These are phyloP conservation scores for Latrodectus elegans DNA, from an alignment of 2,888 invertebrate genomes.

Conservation along the genomic window DNA sequence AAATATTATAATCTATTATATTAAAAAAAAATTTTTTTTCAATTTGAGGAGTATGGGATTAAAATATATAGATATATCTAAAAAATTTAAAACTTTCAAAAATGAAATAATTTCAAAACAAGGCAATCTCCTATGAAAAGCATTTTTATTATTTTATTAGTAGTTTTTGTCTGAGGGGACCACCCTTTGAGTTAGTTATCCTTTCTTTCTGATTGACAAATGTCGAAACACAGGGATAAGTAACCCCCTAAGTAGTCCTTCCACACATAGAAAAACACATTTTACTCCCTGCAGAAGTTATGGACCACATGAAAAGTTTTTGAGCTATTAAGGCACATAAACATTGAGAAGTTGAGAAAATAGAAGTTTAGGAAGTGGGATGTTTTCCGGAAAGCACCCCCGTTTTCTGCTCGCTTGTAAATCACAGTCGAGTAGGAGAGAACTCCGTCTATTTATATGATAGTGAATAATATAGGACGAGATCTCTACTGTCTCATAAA, in stretches of 20 bases:
- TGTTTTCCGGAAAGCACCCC: not conserved
- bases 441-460: constrained; percentile 34
- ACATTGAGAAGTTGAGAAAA: not conserved
- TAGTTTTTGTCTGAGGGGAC: too few species aligned
- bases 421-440: not conserved
- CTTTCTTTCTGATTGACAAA: too few species aligned
- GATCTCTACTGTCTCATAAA: not conserved
- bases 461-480: constrained; percentile 34
- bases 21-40: too few species aligned
- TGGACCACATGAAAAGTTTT: not conserved
- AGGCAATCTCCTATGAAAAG: too few species aligned
- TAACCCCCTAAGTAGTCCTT: not conserved
- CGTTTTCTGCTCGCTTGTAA: not conserved
- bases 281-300: not conserved
- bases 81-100: too few species aligned
- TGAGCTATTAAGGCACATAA: constrained; percentile 12
- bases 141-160: too few species aligned
- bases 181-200: too few species aligned
- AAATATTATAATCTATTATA: too few species aligned
- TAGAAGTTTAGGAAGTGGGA: constrained; percentile 4
- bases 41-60: too few species aligned
- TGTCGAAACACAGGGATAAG: too few species aligned
- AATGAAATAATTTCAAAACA: too few species aligned
- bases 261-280: not conserved
- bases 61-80: too few species aligned